Base-by-base conservation (phyloP, 2,888 invertebrate species). In the Cremastinae sp. region DNA sequence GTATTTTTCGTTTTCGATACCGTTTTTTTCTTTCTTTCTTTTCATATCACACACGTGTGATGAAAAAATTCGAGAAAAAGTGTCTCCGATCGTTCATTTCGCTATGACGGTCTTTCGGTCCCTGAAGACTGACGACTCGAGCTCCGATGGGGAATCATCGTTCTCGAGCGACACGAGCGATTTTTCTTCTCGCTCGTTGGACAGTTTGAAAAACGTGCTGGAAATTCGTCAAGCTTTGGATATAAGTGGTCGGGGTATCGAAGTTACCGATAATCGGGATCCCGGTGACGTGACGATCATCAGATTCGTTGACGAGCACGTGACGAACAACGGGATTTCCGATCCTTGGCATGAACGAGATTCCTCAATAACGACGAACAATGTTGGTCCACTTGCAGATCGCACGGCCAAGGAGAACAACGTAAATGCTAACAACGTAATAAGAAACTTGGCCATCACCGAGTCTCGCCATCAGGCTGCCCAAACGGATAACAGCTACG, bases 391-490 rank as follows among this genome's bases (percentile, higher is more conserved):
- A 80, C 70, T 88, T 87, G 71, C 84, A 87, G 87, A 88, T 84
- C 86, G 84, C 38, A 84, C 82, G 62, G 80, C 81, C 54, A 86
- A 86, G 76, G 85, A 87, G 75, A 79, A 75, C 56, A 79, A 75
- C 80, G 45, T 78, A 22, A 77, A 74, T 38, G 49, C 80, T 16
- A 64, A 76, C 51, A 75, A 75, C 58, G 71, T 75, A 18, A 38
- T 75, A 36, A 84, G 84, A 69, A 74, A 80, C 20, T 77, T 80
- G 84, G 78, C 83, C 12, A 59, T 65, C 36, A 49, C 18, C 77
- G 84, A 86, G 71, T 84, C 91, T 56, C 89, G 92, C 18, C 91
- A 92, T 77, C 92, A 92, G 80, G 91, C 91, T 59, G 90, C 84
- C 34, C 87, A 88, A 73, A 86, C 87, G 7, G 84, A 83, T 54